These are phyloP conservation scores for Noctua janthe DNA, from an alignment of 2,888 invertebrate species.

Conservation along the genomic window DNA sequence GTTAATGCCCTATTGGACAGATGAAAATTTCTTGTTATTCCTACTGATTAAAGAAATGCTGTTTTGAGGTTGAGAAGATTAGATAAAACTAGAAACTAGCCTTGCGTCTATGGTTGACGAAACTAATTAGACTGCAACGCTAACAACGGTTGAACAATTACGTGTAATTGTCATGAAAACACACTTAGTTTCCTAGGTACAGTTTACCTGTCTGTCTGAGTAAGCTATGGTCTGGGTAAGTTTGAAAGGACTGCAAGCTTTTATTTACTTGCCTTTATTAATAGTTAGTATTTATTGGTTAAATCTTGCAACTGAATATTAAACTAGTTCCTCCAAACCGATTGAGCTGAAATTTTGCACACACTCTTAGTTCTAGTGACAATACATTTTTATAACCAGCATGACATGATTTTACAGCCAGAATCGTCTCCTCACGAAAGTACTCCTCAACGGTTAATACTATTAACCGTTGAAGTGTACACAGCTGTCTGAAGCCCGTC, in stretches of 20 bases:
- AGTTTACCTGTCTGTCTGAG: neutral
- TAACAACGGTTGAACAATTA: neutral
- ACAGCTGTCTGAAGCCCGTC: no score
- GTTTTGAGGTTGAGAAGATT: slow-evolving; percentile 3
- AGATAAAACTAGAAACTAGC: slow-evolving; percentile 26
- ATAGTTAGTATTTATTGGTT: no score
- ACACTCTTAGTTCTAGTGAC: neutral
- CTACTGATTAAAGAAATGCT: neutral
- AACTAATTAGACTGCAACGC: neutral
- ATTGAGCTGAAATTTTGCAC: neutral
- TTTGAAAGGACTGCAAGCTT: neutral
- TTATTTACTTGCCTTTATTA: no score
- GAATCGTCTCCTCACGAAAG: no score
- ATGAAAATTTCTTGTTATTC: neutral
- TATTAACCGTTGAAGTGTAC: no score
- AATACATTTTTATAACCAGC: neutral
- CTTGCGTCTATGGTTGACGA: neutral
- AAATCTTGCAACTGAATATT: neutral
- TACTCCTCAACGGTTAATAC: no score
- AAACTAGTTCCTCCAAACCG: neutral
- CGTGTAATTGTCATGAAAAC: neutral
- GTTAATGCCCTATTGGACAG: neutral
- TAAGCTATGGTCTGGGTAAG: neutral
- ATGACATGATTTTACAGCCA: neutral
- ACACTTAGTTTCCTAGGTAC: neutral